These are phyloP conservation scores for Campoplex nolae DNA, from an alignment of 2,888 invertebrate genomes.

Conservation along the genomic window DNA sequence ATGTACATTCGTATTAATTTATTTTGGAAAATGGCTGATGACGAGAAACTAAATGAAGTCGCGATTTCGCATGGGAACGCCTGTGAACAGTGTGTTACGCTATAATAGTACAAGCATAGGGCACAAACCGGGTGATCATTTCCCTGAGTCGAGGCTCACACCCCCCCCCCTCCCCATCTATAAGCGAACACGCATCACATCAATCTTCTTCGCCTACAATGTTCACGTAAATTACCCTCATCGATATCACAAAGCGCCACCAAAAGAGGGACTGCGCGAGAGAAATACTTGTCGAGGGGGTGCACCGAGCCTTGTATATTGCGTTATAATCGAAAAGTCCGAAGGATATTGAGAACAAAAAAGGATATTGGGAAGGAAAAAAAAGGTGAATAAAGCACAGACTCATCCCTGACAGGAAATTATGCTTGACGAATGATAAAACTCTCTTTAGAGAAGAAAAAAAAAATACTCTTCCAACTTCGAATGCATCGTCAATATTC, in stretches of 20 bases:
- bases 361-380: background rate
- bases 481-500: background rate
- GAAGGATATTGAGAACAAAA: slow-evolving; percentile 6
- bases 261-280: slow-evolving; percentile 68
- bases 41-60: background rate
- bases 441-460: background rate
- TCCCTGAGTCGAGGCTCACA: slow-evolving; percentile 32
- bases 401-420: background rate
- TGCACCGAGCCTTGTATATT: background rate
- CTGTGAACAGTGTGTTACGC: slow-evolving; percentile 28
- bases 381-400: background rate
- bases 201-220: slow-evolving; percentile 83
- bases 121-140: slow-evolving; percentile 39
- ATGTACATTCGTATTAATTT: too few species aligned
- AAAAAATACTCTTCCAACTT: background rate
- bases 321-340: slow-evolving; percentile 12
- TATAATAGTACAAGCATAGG: slow-evolving; percentile 49
- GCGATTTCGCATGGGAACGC: background rate
- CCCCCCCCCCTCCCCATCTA: slow-evolving; percentile 66
- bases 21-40: background rate
- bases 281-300: slow-evolving; percentile 50
- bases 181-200: slow-evolving; percentile 77
- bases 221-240: slow-evolving; percentile 83
- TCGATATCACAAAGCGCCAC: slow-evolving; percentile 81
- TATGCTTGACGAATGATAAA: slow-evolving; percentile 6